These are phyloP conservation scores for Prionailurus viverrinus DNA, from an alignment of 2,113 vertebrate genomes.

Conservation along the genomic window DNA sequence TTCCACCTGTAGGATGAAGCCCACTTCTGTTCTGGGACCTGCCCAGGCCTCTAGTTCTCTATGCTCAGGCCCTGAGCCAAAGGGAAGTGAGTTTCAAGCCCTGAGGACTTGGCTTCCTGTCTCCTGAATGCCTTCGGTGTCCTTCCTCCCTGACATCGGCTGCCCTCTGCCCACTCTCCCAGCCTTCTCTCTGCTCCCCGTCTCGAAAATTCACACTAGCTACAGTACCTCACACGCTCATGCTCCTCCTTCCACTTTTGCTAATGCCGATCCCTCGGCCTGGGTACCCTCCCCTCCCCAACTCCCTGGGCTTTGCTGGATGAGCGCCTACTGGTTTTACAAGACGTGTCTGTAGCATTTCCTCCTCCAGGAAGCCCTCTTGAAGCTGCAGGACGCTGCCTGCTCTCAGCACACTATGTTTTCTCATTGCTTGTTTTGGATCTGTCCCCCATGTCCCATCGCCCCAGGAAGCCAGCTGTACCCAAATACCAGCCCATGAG, in stretches of 20 bases:
- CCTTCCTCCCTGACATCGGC: background rate
- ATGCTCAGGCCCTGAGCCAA: background rate
- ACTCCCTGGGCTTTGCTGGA: background rate
- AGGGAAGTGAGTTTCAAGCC: background rate
- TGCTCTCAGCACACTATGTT: no score
- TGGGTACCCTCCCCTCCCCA: background rate
- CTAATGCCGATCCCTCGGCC: background rate
- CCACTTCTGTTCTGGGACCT: background rate
- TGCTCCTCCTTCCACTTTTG: background rate
- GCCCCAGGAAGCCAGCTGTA: background rate
- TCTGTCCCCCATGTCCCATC: background rate
- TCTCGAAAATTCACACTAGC: accelerated
- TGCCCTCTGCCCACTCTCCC: background rate
- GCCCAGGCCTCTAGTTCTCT: background rate
- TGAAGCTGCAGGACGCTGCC: background rate
- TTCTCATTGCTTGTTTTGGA: background rate
- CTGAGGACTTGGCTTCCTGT: background rate
- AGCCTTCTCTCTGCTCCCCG: background rate
- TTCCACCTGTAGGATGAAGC: background rate
- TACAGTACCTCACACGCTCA: background rate
- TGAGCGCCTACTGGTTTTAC: background rate
- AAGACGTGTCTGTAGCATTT: background rate
- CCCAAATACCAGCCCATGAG: background rate
- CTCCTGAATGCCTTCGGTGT: background rate
- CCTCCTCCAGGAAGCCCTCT: background rate